Evolutionary conservation across 2,113 vertebrate species (phyloP), one percentile per base, ranked within the genome.

Genomic region (Trichomycterus rosablanca): DNA sequence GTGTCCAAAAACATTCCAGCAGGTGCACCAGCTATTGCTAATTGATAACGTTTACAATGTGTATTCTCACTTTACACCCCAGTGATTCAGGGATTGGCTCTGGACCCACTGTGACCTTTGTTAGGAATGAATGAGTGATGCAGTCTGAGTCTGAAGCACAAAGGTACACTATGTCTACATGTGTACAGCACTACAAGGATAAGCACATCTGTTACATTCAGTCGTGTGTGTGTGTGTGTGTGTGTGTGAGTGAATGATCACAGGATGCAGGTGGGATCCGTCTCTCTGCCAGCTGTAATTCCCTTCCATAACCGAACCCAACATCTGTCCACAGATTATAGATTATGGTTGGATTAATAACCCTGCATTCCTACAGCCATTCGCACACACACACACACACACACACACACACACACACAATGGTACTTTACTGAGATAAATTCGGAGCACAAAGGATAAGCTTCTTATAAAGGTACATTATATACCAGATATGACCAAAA

Each of bases 281-380:
- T 45, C 28, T 54, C 20, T 39, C 40, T 11, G 40, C 40, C 55
- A 46, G 46, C 40, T 44, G 43, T 60, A 59, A 60, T 51, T 37
- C 42, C 39, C 40, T 65, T 70, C 57, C 52, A 45, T 30, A 59
- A 70, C 55, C 44, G 45, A 46, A 46, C 55, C 56, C 23, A 59
- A 70, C 54, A 70, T 58, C 60, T 58, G 67, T 70, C 61, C 46
- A 15, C 35, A 70, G 46, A 70, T 64, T 64, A 59, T 46, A 54
- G 66, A 61, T 58, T 63, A 44, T 50, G 30, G 40, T 22, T 16
- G 43, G 54, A 63, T 70, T 65, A 65, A 59, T 70, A 39, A 54
- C 39, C 50, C 19, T n/a, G 40, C 45, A 40, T 15, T 49, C 34
- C 2, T n/a, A 48, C 46, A 49, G 23, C 7, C 37, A 20, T 51